Conservation (phyloP, 2,888 invertebrate species). For the Fabriciana adippe region DNA sequence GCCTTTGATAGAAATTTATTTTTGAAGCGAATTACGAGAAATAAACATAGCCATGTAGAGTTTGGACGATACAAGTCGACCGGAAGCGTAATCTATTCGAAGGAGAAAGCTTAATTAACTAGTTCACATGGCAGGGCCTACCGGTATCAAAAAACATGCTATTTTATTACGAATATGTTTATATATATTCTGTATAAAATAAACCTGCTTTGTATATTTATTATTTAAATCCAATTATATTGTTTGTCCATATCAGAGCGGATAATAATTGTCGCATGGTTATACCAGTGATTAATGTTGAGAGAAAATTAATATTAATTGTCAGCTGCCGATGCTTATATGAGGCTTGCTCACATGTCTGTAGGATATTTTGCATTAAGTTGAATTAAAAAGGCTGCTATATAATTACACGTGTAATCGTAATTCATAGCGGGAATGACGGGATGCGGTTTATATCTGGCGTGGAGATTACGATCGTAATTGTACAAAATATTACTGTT, state of each 20-base stretch:
- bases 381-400: slow-evolving; percentile 44
- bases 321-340: slow-evolving; percentile 24
- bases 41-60: not conserved
- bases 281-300: slow-evolving; percentile 18
- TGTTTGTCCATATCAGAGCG: slow-evolving; percentile 18
- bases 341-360: slow-evolving; percentile 19
- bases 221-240: slow-evolving; percentile 17
- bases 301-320: slow-evolving; percentile 23
- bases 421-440: slow-evolving; percentile 51
- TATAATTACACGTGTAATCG: slow-evolving; percentile 49
- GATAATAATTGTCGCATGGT: slow-evolving; percentile 25
- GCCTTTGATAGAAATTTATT: not conserved
- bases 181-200: not conserved
- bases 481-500: slow-evolving; percentile 71
- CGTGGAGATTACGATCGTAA: slow-evolving; percentile 67
- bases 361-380: slow-evolving; percentile 40
- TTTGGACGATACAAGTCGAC: not conserved
- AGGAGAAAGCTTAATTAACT: slow-evolving; percentile 18
- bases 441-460: slow-evolving; percentile 57
- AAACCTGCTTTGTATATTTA: slow-evolving; percentile 11
- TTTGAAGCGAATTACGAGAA: not conserved
- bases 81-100: slow-evolving; percentile 10
- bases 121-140: not conserved
- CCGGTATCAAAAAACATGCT: too few relatives aligned
- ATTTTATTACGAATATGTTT: too few relatives aligned